Conservation (phyloP, 2,888 invertebrate genomes). For the Octonoba sinensis region DNA sequence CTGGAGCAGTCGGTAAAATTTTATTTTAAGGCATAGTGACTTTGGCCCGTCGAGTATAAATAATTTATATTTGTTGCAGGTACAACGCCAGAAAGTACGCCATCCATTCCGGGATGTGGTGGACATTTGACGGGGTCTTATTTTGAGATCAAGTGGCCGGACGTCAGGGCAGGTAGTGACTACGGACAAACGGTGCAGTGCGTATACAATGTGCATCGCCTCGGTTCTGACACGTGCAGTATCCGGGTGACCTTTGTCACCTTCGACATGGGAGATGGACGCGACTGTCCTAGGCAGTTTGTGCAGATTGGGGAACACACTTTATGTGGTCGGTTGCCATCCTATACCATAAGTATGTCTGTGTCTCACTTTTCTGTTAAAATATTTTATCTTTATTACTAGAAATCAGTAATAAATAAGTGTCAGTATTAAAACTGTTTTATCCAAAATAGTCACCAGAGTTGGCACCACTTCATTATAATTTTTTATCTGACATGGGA, state of each 20-base stretch:
- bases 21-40: no score
- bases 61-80: not conserved
- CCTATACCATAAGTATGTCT: slow-evolving; percentile 65
- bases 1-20: no score
- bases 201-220: slow-evolving; percentile 56
- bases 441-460: no score
- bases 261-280: slow-evolving; percentile 66
- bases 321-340: slow-evolving; percentile 66
- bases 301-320: slow-evolving; percentile 66
- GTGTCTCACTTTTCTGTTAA: not conserved
- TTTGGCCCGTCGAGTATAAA: no score
- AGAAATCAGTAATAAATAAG: not conserved
- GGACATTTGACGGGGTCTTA: slow-evolving; percentile 52
- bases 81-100: slow-evolving; percentile 15
- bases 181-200: slow-evolving; percentile 60
- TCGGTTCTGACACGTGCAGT: slow-evolving; percentile 66
- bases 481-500: no score
- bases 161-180: slow-evolving; percentile 27
- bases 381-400: not conserved
- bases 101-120: slow-evolving; percentile 21
- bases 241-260: slow-evolving; percentile 66
- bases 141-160: slow-evolving; percentile 58
- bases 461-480: no score
- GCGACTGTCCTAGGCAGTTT: slow-evolving; percentile 64
- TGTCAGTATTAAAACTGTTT: not conserved